A percentile compares a stretch with the other conserved stretches of the same genome.
phyloP scores from a whole-genome alignment of 2,797 vertebrate genomes.

The Eurystomus glaucurus region DNA sequence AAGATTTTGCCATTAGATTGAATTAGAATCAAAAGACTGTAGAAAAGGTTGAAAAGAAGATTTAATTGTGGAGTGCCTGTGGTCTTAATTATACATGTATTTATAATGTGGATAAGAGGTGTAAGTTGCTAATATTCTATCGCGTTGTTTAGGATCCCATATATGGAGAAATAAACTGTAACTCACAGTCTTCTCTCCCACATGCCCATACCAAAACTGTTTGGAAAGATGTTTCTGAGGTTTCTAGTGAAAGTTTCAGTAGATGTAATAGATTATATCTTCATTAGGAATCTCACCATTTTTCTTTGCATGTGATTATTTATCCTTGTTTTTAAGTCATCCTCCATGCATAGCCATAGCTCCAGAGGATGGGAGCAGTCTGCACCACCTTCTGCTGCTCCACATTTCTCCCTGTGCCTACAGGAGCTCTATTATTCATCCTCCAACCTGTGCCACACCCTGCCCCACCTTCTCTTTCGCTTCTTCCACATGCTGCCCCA shows the following conservation, averaged over 20 bases:
- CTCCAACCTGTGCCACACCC: not conserved
- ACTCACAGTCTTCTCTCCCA: not conserved
- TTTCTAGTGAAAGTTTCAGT: not conserved
- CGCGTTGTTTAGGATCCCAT: not conserved
- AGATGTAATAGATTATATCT: not conserved
- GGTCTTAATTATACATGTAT: not conserved
- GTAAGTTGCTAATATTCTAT: not conserved
- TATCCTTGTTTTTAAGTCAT: not conserved
- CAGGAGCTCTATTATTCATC: rapidly evolving
- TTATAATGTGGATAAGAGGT: not conserved
- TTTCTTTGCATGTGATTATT: not conserved
- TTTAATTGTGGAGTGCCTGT: not conserved
- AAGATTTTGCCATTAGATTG: not conserved
- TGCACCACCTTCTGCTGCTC: not conserved
- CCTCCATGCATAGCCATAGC: not conserved
- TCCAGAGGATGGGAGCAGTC: not conserved
- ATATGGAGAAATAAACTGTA: not conserved
- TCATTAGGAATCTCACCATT: not conserved
- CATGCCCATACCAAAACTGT: not conserved
- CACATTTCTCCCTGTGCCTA: not conserved
- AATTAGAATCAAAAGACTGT: not conserved
- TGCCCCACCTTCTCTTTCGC: not conserved
- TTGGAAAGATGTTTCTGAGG: not conserved
- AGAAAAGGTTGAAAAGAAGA: not conserved
- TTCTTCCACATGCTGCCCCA: not conserved